phyloP scores from a whole-genome alignment of 2,113 vertebrate genomes.

The Elaphurus davidianus region DNA sequence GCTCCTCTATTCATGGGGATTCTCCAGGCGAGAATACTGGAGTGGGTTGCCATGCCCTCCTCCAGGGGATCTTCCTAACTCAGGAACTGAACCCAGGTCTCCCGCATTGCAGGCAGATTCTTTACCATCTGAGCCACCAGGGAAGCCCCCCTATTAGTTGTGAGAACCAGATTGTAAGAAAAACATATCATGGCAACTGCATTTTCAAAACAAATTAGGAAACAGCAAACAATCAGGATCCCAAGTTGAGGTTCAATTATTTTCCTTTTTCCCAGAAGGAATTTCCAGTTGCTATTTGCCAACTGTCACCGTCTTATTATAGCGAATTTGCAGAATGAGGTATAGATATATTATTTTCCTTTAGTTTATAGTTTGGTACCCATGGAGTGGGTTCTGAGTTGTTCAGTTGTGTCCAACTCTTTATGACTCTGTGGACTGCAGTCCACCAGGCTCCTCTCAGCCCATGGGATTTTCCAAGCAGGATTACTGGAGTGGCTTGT shows the following conservation, averaged over 20 bases:
- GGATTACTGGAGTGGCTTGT: neutral
- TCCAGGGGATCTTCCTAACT: neutral
- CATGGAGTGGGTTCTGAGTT: neutral
- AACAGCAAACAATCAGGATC: neutral
- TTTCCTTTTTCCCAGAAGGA: neutral
- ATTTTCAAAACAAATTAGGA: neutral
- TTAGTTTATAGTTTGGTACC: neutral
- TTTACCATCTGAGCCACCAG: neutral
- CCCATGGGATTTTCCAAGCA: neutral
- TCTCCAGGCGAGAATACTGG: neutral
- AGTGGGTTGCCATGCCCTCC: neutral
- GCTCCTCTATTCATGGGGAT: neutral
- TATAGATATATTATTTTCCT: neutral
- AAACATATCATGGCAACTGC: neutral
- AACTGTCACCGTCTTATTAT: neutral
- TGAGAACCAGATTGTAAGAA: neutral
- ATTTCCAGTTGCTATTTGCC: neutral
- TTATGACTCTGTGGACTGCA: neutral
- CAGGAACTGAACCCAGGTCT: neutral
- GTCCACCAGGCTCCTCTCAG: neutral
- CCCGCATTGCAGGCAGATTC: neutral
- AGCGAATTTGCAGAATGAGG: neutral
- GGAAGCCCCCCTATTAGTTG: neutral
- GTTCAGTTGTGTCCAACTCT: neutral
- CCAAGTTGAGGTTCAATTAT: neutral